phyloP scores from a whole-genome alignment of 2,113 vertebrate species.

The Eonycteris spelaea region DNA sequence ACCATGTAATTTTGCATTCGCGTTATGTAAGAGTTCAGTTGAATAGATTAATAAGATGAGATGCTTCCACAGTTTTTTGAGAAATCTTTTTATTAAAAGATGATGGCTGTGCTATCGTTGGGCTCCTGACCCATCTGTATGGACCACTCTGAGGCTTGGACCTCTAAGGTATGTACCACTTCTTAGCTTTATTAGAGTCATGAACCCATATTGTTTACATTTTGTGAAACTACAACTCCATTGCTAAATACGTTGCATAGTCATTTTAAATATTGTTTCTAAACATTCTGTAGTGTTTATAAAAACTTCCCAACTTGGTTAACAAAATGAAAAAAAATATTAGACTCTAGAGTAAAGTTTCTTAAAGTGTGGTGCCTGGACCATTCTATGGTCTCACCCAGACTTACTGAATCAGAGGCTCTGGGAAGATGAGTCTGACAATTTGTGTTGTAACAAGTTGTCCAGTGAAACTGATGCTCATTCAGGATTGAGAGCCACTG shows the following conservation, averaged over 20 bases:
- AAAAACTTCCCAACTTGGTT: not conserved
- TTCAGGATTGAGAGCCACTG: not conserved
- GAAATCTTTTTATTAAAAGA: slow-evolving; percentile 22
- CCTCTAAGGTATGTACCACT: not conserved
- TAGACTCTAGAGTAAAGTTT: not conserved
- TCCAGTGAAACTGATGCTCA: not conserved
- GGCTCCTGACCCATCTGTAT: not conserved
- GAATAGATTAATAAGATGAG: not conserved
- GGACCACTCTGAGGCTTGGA: not conserved
- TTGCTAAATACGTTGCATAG: not conserved
- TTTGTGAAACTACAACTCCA: not conserved
- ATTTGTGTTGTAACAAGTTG: not conserved
- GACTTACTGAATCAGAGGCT: not conserved
- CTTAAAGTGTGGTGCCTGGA: not conserved
- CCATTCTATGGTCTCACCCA: not conserved
- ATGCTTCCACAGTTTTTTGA: not conserved
- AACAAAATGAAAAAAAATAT: not conserved
- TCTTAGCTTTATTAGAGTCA: not conserved
- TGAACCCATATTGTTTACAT: not conserved
- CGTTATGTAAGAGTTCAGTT: slow-evolving; percentile 21
- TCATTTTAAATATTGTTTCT: not conserved
- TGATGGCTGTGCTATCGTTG: not conserved
- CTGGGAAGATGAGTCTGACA: not conserved
- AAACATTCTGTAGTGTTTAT: not conserved
- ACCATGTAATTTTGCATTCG: not conserved